These are phyloP conservation scores for Phymatocera aterrima DNA, from an alignment of 2,888 invertebrate genomes.

Conservation along the genomic window DNA sequence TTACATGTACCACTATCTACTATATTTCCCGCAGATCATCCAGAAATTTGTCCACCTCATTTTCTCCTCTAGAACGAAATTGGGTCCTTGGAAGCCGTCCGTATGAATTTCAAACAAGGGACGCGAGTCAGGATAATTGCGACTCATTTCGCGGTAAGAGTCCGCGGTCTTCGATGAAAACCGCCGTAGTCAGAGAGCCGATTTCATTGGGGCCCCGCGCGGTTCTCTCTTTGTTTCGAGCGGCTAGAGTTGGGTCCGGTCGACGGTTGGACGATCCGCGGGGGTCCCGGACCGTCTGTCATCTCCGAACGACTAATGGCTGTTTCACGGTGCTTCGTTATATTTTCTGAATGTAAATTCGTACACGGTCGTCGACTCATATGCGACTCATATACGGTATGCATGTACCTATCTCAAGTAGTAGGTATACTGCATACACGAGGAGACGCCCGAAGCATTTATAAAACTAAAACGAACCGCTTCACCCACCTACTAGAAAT, in stretches of 20 bases:
- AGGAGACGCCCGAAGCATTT: constrained; percentile 60
- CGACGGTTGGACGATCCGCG: constrained; percentile 67
- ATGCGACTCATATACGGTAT: constrained; percentile 24
- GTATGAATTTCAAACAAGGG: not conserved
- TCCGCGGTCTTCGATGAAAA: constrained; percentile 60
- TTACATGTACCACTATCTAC: no score
- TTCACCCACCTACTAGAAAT: constrained; percentile 63
- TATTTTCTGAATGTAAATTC: constrained; percentile 75
- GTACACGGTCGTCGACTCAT: constrained; percentile 65
- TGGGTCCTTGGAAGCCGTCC: not conserved
- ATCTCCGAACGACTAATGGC: constrained; percentile 74
- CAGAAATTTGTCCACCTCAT: not conserved
- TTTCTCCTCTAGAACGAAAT: not conserved
- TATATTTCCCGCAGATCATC: no score
- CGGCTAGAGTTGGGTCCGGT: constrained; percentile 55
- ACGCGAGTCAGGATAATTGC: constrained; percentile 41
- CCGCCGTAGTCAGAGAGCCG: constrained; percentile 54
- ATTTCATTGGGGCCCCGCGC: constrained; percentile 61
- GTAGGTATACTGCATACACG: constrained; percentile 41
- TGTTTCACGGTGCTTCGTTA: constrained; percentile 74
- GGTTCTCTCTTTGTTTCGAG: constrained; percentile 66
- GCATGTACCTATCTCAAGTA: constrained; percentile 47
- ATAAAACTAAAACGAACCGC: constrained; percentile 63
- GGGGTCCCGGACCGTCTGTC: constrained; percentile 74
- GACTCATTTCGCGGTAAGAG: constrained; percentile 59